A percentile compares a stretch with the other conserved stretches of the same genome.
Evolutionary conservation across 2,797 vertebrate species (phyloP).

Genomic region (Anas bernieri): DNA sequence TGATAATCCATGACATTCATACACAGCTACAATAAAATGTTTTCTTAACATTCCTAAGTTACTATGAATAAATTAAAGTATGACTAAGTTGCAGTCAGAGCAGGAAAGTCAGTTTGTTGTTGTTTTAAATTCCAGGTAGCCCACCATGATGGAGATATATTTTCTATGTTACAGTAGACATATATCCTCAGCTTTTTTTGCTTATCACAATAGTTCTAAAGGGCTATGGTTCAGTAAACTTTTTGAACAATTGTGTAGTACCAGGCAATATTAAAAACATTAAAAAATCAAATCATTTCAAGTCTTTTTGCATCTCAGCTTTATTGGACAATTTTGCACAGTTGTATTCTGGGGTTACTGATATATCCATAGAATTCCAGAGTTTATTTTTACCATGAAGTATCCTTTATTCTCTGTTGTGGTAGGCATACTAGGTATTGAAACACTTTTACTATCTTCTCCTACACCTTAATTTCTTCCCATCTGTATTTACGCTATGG

Average conservation of each 20-base stretch:
- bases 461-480: neutral
- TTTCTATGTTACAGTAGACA: neutral
- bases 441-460: neutral
- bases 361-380: neutral
- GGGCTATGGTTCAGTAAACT: neutral
- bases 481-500: neutral
- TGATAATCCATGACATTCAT: neutral
- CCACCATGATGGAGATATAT: neutral
- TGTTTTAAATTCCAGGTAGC: neutral
- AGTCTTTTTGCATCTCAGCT: neutral
- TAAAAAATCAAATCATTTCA: neutral
- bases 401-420: neutral
- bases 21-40: neutral
- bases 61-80: neutral
- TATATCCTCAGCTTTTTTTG: neutral
- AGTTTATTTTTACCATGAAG: neutral
- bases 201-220: neutral
- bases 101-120: neutral
- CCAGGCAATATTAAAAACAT: neutral
- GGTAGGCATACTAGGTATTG: fast-evolving
- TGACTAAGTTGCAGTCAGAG: neutral
- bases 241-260: neutral
- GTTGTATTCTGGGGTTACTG: neutral
- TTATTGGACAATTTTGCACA: neutral
- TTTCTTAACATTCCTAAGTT: neutral